These are phyloP conservation scores for Hemistola chrysoprasaria DNA, from an alignment of 2,888 invertebrate species.

Conservation along the genomic window DNA sequence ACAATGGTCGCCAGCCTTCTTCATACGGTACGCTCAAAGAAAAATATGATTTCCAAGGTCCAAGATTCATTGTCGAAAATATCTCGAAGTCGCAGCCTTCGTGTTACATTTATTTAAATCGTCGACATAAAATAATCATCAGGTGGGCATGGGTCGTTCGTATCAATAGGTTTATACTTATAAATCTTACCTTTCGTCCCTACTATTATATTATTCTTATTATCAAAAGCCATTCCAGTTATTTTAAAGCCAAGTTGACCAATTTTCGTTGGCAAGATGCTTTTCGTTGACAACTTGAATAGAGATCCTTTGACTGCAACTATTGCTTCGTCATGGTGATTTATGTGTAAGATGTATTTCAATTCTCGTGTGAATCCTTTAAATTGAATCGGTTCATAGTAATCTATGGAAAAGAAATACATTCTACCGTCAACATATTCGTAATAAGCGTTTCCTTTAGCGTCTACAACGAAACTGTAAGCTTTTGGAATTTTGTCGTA, in stretches of 20 bases:
- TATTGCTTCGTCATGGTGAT: constrained; percentile 65
- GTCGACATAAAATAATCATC: constrained; percentile 73
- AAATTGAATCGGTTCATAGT: constrained; percentile 68
- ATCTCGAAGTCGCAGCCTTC: no score
- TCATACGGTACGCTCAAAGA: no score
- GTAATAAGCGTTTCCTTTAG: constrained; percentile 64
- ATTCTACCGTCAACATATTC: constrained; percentile 70
- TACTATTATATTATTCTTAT: constrained; percentile 64
- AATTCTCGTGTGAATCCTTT: constrained; percentile 71
- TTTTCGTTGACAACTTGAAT: constrained; percentile 56
- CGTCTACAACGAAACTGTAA: constrained; percentile 64
- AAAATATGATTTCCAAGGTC: no score
- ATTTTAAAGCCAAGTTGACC: constrained; percentile 69
- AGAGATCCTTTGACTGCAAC: constrained; percentile 69
- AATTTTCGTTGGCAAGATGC: constrained; percentile 63
- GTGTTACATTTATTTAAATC: constrained; percentile 38
- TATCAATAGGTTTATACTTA: constrained; percentile 62
- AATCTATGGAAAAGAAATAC: constrained; percentile 64
- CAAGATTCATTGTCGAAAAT: no score
- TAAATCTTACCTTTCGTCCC: constrained; percentile 76
- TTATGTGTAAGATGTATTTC: constrained; percentile 64
- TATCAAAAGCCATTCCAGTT: constrained; percentile 65
- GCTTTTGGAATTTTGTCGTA: constrained; percentile 69
- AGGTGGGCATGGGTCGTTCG: constrained; percentile 63
- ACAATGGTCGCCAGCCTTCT: no score